Conservation (phyloP, 2,888 invertebrate genomes). For the Nysson spinosus region DNA sequence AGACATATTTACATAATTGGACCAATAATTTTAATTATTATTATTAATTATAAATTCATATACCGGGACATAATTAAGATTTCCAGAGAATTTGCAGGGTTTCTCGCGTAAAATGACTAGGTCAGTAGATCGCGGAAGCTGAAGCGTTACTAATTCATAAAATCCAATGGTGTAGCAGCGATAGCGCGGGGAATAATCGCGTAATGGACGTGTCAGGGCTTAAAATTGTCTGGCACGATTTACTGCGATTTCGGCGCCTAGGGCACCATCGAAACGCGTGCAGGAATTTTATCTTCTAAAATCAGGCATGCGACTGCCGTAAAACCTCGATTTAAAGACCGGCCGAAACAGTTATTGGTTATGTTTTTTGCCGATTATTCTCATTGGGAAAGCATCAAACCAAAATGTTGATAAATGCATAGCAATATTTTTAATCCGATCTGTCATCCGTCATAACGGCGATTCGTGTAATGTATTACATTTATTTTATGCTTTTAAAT, state of each 20-base stretch:
- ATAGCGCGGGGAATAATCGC: slow-evolving; percentile 47
- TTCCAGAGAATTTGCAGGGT: no score
- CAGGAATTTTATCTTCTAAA: slow-evolving; percentile 46
- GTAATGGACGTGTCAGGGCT: slow-evolving; percentile 51
- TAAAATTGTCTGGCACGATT: slow-evolving; percentile 49
- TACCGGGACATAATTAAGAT: no score
- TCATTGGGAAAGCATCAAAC: slow-evolving; percentile 21
- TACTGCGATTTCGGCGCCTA: slow-evolving; percentile 33
- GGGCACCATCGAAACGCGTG: slow-evolving; percentile 27
- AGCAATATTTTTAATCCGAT: slow-evolving; percentile 15
- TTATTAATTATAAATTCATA: no score
- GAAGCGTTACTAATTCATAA: slow-evolving; percentile 56
- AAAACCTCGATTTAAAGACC: slow-evolving; percentile 44
- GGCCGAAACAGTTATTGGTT: slow-evolving; percentile 34
- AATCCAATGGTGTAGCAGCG: slow-evolving; percentile 49
- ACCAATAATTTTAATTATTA: no score
- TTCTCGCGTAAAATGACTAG: slow-evolving; percentile 8
- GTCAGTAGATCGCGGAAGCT: slow-evolving; percentile 9
- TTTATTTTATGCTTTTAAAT: no score
- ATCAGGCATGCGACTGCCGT: slow-evolving; percentile 42
- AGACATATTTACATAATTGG: no score
- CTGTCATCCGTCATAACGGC: not conserved
- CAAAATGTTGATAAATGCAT: slow-evolving; percentile 35
- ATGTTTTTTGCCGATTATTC: slow-evolving; percentile 32
- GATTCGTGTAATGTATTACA: no score